Evolutionary conservation across 2,797 vertebrate species (phyloP), one percentile per base, ranked within the genome.

Genomic region (Bufotes viridis): DNA sequence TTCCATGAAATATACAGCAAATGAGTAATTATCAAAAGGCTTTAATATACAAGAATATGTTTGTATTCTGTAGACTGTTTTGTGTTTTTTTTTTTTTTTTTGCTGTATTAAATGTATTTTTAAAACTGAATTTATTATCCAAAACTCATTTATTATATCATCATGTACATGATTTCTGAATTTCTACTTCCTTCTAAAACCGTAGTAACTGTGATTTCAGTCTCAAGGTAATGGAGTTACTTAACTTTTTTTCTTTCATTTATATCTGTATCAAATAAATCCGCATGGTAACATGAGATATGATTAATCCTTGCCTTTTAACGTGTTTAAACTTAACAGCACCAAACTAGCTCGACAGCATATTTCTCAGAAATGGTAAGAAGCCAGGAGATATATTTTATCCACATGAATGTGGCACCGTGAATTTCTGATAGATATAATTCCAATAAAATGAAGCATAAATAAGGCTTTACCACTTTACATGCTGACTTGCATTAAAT

Each of bases 241-340:
- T n/a, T 11, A 42, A 18, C 3, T 53, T 58, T 22, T 58, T 42
- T 84, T 84, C 49, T 82, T 65, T 69, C 26, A 53, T 53, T 29
- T 72, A 2, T 22, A 74, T 76, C 83, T 78, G n/a, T 61, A 42
- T 80, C 51, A 8, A 24, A 65, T 57, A 51, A 86, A 58, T 49
- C 65, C 85, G 26, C 34, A 60, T 80, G 63, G 78, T n/a, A 58
- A 24, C 22, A 53, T 9, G 26, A 86, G 78, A 86, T 86, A 86
- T 34, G 20, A 14, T 29, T 81, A 81, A 81, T 76, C 83, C 70
- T 22, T 58, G 14, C 69, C 15, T 72, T 18, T 42, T 75, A 75
- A 53, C n/a, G 10, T 49, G 18, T 49, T 74, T 74, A 49, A 49
- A 49, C 18, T 49, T 22, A 20, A 49, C 70, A 49, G 15, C 17